Percentiles rank a stretch among this genome's conserved stretches.
Conservation (phyloP, 2,113 vertebrate genomes). For the Dromas ardeola region DNA sequence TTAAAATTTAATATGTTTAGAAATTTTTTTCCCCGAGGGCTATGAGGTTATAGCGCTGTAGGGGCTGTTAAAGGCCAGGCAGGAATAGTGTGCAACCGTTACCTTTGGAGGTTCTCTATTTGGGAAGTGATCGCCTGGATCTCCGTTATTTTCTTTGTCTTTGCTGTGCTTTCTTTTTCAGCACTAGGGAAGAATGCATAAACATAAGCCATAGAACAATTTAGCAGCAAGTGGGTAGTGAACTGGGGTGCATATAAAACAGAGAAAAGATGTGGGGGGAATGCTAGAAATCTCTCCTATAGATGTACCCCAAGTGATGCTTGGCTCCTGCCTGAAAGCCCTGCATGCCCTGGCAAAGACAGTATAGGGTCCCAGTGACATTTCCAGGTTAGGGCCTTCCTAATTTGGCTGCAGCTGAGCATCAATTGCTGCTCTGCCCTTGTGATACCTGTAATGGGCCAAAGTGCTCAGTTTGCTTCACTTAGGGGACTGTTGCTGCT, state of each 20-base stretch:
- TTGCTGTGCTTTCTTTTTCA: constrained; percentile 82
- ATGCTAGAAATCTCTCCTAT: neutral
- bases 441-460: neutral
- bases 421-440: neutral
- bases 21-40: neutral
- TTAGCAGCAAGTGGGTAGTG: neutral
- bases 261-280: neutral
- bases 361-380: accelerated
- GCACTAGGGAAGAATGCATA: constrained; percentile 72
- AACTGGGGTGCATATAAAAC: neutral
- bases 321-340: neutral
- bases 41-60: neutral
- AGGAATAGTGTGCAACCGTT: neutral
- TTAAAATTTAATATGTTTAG: neutral
- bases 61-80: neutral
- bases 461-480: neutral
- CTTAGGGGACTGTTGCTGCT: neutral
- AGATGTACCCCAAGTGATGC: neutral
- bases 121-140: constrained; percentile 80
- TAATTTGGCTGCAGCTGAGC: neutral
- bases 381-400: neutral
- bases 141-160: constrained; percentile 80
- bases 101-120: constrained; percentile 85
- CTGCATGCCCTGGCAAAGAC: neutral
- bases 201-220: neutral